phyloP scores from a whole-genome alignment of 2,888 invertebrate species.

The Oegoconia quadripuncta region DNA sequence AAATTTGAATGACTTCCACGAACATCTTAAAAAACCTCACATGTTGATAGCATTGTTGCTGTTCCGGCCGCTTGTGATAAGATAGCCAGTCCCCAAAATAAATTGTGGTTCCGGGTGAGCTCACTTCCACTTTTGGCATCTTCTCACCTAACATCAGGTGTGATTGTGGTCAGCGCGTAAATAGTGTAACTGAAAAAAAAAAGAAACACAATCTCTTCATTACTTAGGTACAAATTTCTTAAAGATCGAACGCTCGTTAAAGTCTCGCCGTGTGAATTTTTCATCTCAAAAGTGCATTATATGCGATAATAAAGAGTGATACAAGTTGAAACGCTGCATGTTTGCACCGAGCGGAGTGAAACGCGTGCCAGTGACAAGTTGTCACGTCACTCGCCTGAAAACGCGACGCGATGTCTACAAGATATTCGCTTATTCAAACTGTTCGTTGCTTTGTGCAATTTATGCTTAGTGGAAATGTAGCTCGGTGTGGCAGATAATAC shows the following conservation, averaged over 20 bases:
- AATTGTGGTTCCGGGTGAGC: no score
- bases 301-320: neutral
- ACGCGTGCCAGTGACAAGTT: constrained; percentile 42
- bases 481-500: neutral
- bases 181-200: no score
- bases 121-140: no score
- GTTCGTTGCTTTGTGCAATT: neutral
- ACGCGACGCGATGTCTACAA: constrained; percentile 15
- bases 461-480: neutral
- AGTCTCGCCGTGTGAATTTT: neutral
- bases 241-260: neutral
- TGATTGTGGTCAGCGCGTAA: no score
- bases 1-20: no score
- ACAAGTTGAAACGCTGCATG: constrained; percentile 7
- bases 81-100: no score
- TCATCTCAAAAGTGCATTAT: neutral
- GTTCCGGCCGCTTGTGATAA: no score
- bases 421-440: constrained; percentile 2
- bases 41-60: no score
- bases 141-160: no score
- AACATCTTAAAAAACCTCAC: no score
- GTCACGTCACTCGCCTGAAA: constrained; percentile 41
- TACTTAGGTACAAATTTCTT: neutral
- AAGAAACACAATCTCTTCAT: no score
- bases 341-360: constrained; percentile 2